Base-by-base conservation (phyloP, 1,140 invertebrate species). In the Bicyclus anynana region DNA sequence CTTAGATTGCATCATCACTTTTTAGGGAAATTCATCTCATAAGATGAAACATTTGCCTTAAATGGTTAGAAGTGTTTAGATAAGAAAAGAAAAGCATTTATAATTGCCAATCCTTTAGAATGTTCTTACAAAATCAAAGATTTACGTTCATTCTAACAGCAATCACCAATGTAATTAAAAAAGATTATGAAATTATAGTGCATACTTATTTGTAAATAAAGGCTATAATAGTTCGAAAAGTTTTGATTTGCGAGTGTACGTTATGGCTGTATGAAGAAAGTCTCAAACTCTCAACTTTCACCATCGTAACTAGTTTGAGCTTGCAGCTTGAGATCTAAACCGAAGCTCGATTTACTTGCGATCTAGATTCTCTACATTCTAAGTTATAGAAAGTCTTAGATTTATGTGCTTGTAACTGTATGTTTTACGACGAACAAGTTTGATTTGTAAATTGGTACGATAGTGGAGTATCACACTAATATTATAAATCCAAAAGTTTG, bases 241-340 rank as follows among this genome's bases (percentile, higher is more conserved):
- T 38, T 38, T 10, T 44, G 40, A 20, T 20, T 20, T 44, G 18
- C n/a, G 38, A 20, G 17, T 10, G 10, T 20, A 20, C 13, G 16
- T 7, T 17, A 4, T 20, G 17, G 40, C 20, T 44, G 40, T 20
- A 44, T 10, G 40, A 48, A 53, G 57, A 59, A 59, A 59, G 42
- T 49, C n/a, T 29, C 26, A 27, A 27, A 14, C 26, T 51, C 17
- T 38, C 50, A 26, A 59, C 57, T 59, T 59, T 59, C 57, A 53
- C 57, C 55, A 20, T 48, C 40, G 37, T 42, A 59, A 59, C 57
- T 59, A 53, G 57, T 59, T 59, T 59, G 57, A 53, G 57, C 57
- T 59, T 59, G 14, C 37, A 49, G 14, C 42, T 44, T 38, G 48
- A 47, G 53, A 59, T 59, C 56, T 53, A 47, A n/a, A 26, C 20